Base-by-base conservation (phyloP, 2,888 invertebrate genomes). In the Drosophila affinis region DNA sequence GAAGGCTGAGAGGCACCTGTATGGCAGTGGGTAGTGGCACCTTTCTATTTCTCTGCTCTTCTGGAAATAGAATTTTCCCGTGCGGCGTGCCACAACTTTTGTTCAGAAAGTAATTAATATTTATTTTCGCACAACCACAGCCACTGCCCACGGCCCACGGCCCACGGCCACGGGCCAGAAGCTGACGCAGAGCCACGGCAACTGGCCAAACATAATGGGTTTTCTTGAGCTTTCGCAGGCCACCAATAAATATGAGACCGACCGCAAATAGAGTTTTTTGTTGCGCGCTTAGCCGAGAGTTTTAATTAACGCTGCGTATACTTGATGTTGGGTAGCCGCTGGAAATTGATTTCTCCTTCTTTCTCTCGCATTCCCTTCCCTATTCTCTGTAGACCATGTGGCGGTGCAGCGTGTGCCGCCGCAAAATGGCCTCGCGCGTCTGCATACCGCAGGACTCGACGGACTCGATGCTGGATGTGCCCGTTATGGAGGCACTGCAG, bases 391-490 rank as follows among this genome's bases (percentile, higher is more conserved):
- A 96, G 96, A 95, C 93, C 77, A 95, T 95, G 83, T 98, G 97
- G 97, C 95, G 96, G 67, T 98, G 97, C 92, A 97, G 97, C 78
- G 97, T 97, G 18, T 98, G 97, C 91, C 95, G 97, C 34, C 94
- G 96, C 77, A 96, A 97, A 92, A 94, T 96, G 76, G 96, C 95
- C 62, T 96, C 96, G 14, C 94, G 97, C 32, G 94, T 95, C 34
- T 95, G 95, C 56, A 94, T 96, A 34, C 94, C 95, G 4, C 96
- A 96, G 90, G 96, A 97, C 90, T 97, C 96, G 73, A 96, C 96
- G n/a, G 97, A 97, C 91, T 96, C 96, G 3, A 92, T 95, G 81
- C 93, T 97, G 72, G 97, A 97, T 71, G 95, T 97, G 69, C 97
- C 97, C 1, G 94, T 96, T 59, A 93, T 96, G 83, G 97, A 97